Evolutionary conservation across 2,113 vertebrate species (phyloP).

Genomic region (Mastomys natalensis): DNA sequence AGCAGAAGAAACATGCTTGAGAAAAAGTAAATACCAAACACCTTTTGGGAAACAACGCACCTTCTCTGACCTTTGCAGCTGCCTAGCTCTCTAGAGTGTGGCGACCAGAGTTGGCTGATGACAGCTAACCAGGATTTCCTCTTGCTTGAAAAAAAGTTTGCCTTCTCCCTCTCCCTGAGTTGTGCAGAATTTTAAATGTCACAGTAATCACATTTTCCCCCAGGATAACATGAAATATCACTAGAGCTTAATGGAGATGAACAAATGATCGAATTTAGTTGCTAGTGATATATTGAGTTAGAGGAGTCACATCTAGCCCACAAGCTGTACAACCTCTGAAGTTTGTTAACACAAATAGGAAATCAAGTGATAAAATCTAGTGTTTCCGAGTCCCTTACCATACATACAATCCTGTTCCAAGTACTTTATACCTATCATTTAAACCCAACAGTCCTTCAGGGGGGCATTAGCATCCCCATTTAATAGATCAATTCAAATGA

Average conservation of each 20-base stretch:
- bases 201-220: conserved; percentile 54
- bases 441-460: background rate
- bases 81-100: background rate
- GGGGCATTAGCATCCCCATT: background rate
- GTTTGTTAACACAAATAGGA: conserved; percentile 50
- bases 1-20: conserved; percentile 72
- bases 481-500: background rate
- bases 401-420: background rate
- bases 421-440: background rate
- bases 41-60: conserved; percentile 67
- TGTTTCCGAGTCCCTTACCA: background rate
- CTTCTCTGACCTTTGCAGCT: conserved; percentile 61
- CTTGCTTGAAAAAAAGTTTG: background rate
- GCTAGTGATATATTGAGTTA: conserved; percentile 33
- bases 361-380: conserved; percentile 17
- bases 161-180: background rate
- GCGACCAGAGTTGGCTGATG: background rate
- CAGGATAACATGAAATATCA: conserved; percentile 61
- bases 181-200: conserved; percentile 60
- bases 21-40: conserved; percentile 69
- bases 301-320: conserved; percentile 24
- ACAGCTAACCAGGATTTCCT: background rate
- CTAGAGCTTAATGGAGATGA: conserved; percentile 69
- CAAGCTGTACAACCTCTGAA: conserved; percentile 62
- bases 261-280: conserved; percentile 66